Evolutionary conservation across 2,797 vertebrate species (phyloP).

Genomic region (Ptychobarbus kaznakovi): DNA sequence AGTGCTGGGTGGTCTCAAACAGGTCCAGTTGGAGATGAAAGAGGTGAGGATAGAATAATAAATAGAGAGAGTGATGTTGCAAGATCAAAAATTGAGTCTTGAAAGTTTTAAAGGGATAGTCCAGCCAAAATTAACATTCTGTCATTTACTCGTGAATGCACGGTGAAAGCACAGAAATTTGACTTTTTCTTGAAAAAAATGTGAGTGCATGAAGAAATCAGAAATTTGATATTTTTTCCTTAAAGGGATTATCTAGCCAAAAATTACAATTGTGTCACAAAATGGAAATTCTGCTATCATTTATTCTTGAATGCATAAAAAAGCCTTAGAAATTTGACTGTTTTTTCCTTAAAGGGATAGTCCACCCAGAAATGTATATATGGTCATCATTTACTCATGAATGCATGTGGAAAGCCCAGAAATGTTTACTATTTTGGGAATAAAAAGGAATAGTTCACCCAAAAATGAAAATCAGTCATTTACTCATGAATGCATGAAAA

Average conservation of each 20-base stretch:
- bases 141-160: background rate
- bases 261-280: background rate
- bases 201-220: background rate
- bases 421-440: no score
- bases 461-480: background rate
- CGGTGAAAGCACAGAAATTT: background rate
- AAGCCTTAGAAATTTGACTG: background rate
- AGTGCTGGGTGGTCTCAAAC: constrained; percentile 83
- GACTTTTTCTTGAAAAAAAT: background rate
- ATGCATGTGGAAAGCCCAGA: background rate
- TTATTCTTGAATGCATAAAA: background rate
- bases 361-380: background rate
- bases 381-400: background rate
- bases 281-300: background rate
- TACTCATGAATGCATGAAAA: no score
- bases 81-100: background rate
- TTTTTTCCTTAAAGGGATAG: background rate
- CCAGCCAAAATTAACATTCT: background rate
- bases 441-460: background rate
- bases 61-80: background rate
- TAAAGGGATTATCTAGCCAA: background rate
- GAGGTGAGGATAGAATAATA: constrained; percentile 75
- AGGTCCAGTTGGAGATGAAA: constrained; percentile 86
- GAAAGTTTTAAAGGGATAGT: background rate
- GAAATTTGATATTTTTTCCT: background rate